Conservation (phyloP, 2,888 invertebrate species). For the Galerucella nymphaeae region DNA sequence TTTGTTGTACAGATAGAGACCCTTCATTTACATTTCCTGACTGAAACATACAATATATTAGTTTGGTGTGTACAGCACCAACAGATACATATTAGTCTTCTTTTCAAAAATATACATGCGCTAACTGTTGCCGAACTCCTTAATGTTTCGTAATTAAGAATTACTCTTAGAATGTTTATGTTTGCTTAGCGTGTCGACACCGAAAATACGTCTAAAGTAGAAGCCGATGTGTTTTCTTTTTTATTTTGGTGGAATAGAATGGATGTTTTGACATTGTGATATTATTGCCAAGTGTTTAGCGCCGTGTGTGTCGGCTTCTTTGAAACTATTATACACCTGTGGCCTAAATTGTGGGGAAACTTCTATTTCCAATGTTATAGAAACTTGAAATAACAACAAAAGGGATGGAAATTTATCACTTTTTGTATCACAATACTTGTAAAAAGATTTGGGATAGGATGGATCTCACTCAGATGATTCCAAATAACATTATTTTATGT, state of each 20-base stretch:
- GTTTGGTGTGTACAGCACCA: constrained; percentile 9
- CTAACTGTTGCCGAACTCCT: constrained; percentile 16
- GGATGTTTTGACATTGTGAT: constrained; percentile 20
- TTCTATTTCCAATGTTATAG: neutral
- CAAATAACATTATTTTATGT: no score
- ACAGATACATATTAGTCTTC: constrained; percentile 15
- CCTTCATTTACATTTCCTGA: constrained; percentile 59
- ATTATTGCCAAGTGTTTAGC: constrained; percentile 16
- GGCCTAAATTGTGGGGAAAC: constrained; percentile 14
- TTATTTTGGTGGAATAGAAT: constrained; percentile 14
- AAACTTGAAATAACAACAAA: neutral
- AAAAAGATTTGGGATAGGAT: no score
- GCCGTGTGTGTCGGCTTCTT: constrained; percentile 7
- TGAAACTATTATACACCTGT: constrained; percentile 16
- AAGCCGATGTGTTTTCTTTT: neutral
- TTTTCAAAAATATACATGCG: constrained; percentile 19
- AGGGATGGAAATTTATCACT: neutral
- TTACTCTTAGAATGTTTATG: constrained; percentile 14
- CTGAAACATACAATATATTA: constrained; percentile 20
- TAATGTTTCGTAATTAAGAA: constrained; percentile 20
- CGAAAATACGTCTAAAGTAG: constrained; percentile 7
- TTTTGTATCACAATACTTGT: neutral
- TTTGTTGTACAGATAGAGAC: constrained; percentile 57
- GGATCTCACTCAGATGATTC: no score
- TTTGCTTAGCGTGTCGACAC: constrained; percentile 4